These are phyloP conservation scores for Zosterops borbonicus DNA, from an alignment of 2,113 vertebrate species.

Conservation along the genomic window DNA sequence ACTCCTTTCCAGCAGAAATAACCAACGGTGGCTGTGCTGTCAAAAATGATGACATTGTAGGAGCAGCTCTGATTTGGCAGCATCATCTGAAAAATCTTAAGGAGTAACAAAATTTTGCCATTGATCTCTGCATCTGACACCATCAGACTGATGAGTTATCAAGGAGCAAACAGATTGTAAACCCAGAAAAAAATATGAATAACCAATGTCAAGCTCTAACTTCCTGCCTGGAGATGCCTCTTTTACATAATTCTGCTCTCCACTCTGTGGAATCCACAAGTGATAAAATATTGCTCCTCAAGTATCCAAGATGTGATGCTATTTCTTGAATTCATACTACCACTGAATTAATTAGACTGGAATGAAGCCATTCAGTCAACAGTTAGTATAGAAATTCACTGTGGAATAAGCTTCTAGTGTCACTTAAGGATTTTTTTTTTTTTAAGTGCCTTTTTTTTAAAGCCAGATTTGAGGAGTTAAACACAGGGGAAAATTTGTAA, in stretches of 20 bases:
- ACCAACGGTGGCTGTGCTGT: neutral
- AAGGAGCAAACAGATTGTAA: neutral
- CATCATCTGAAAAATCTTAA: neutral
- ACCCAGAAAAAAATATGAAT: neutral
- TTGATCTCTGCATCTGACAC: neutral
- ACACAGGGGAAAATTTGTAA: rapidly evolving
- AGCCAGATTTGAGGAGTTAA: neutral
- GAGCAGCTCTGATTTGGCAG: neutral
- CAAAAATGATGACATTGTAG: rapidly evolving
- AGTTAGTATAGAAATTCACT: neutral
- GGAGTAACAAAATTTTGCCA: neutral
- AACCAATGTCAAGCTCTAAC: neutral
- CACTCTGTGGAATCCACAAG: neutral
- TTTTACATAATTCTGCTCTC: neutral
- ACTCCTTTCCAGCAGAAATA: neutral
- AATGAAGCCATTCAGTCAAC: neutral
- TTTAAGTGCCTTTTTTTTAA: neutral
- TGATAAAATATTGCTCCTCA: neutral
- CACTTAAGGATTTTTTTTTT: neutral
- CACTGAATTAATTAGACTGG: neutral
- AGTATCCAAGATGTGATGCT: neutral
- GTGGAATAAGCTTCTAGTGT: neutral
- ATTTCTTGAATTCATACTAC: neutral
- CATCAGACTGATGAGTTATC: neutral
- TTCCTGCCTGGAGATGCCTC: neutral